phyloP scores from a whole-genome alignment of 2,797 vertebrate species.

The Crocidura indochinensis region DNA sequence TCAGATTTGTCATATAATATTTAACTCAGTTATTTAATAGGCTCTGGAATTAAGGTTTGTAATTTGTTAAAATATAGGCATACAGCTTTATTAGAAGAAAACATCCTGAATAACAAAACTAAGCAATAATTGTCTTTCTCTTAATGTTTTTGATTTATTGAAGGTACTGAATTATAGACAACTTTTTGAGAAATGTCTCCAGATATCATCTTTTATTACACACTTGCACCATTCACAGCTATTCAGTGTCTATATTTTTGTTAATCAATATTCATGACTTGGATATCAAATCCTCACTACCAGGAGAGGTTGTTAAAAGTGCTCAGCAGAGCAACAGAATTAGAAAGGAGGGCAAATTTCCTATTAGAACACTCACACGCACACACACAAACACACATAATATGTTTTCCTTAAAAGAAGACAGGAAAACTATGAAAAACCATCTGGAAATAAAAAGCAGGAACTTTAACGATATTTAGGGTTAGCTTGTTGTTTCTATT shows the following conservation, averaged over 20 bases:
- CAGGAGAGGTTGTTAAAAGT: fast-evolving
- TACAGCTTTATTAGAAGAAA: conserved; percentile 17
- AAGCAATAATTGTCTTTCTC: background rate
- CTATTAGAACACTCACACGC: no score
- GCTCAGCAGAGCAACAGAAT: background rate
- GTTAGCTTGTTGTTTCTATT: no score
- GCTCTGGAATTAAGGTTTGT: background rate
- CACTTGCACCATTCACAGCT: background rate
- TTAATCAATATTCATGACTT: background rate
- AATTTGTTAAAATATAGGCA: conserved; percentile 62
- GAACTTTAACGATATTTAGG: background rate
- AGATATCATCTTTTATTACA: background rate
- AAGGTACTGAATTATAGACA: conserved; percentile 26
- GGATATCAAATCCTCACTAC: background rate
- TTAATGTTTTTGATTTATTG: background rate
- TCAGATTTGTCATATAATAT: conserved; percentile 24
- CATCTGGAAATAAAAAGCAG: background rate
- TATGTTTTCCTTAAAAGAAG: background rate
- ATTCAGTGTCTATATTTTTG: background rate
- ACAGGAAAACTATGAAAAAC: conserved; percentile 10
- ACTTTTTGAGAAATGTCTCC: background rate
- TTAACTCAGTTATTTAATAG: conserved; percentile 51
- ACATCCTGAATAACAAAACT: background rate
- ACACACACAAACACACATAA: background rate
- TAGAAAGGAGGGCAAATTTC: no score